Evolutionary conservation across 2,797 vertebrate genomes (phyloP), one percentile per base, ranked within the genome.

Genomic region (Anguilla pacifica): DNA sequence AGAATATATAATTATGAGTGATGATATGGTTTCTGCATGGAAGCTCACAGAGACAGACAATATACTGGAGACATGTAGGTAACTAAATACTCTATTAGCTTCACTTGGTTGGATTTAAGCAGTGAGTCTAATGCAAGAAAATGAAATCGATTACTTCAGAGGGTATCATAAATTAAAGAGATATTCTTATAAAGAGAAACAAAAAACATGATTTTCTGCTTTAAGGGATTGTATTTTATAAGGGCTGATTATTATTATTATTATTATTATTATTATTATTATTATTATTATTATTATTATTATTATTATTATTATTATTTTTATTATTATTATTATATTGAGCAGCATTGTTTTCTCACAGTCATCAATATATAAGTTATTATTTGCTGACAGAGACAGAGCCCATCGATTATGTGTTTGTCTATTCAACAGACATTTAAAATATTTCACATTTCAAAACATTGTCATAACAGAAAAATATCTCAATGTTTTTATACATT

Each of bases 81-180:
- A 67, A 43, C 39, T 70, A 70, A 70, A 64, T 85, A 85, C 64
- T 67, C 35, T 57, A 85, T 85, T 70, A 85, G 84, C 84, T 39
- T 43, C 84, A 85, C 84, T 67, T 70, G 59, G 84, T 70, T 85
- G 59, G 39, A 67, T 70, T 85, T 70, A 46, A 57, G 84, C 84
- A 85, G 46, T 43, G 46, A 19, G 15, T 35, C 46, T 85, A 46
- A 35, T 31, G 55, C 84, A 7, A 43, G 84, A 85, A 57, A 85
- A 67, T 59, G 1, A 43, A 67, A 67, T 84, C 28, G 83, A 55
- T 84, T 84, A 84, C 15, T 31, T 84, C 15, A 55, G 83, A 83
- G 46, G 81, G 51, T 53, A 83, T 51, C 35, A 83, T 3, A 55
- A 84, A 84, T 84, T 84, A 59, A 10, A 59, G 9, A 57, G 28